Evolutionary conservation across 2,888 invertebrate species (phyloP).

Genomic region (Onchidella celtica): DNA sequence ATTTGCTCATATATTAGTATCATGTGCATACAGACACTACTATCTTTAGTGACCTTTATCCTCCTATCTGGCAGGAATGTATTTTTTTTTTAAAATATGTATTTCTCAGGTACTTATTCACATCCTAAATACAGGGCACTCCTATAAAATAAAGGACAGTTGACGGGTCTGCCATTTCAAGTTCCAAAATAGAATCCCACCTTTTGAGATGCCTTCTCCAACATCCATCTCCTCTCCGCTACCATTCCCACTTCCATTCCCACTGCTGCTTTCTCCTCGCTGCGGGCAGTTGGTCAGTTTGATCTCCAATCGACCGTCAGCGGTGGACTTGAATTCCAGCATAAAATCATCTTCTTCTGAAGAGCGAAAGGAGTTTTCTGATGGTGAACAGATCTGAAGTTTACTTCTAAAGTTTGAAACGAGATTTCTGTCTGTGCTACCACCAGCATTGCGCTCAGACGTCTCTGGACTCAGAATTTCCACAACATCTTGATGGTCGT

Average conservation of each 20-base stretch:
- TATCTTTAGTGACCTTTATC: too few species aligned
- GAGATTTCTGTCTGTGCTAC: slow-evolving; percentile 24
- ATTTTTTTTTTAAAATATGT: too few species aligned
- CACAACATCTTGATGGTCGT: slow-evolving; percentile 22
- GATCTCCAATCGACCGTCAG: slow-evolving; percentile 41
- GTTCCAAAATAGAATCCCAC: too few species aligned
- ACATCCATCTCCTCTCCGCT: slow-evolving; percentile 34
- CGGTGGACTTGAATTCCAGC: slow-evolving; percentile 48
- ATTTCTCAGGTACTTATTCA: too few species aligned
- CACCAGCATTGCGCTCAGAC: background rate
- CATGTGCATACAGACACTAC: too few species aligned
- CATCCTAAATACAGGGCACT: too few species aligned
- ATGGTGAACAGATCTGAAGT: slow-evolving; percentile 36
- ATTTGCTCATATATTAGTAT: too few species aligned
- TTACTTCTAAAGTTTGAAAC: slow-evolving; percentile 42
- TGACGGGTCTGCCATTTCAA: too few species aligned
- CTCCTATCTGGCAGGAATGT: too few species aligned
- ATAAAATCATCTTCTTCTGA: slow-evolving; percentile 42
- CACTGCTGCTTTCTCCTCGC: background rate
- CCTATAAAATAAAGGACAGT: too few species aligned
- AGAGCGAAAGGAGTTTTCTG: background rate
- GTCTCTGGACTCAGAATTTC: background rate
- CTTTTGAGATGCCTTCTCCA: slow-evolving; percentile 11
- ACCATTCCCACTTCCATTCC: background rate
- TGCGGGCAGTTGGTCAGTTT: slow-evolving; percentile 38